Evolutionary conservation across 2,888 invertebrate genomes (phyloP), one percentile per base, ranked within the genome.

Genomic region (Pseudoips prasinana): DNA sequence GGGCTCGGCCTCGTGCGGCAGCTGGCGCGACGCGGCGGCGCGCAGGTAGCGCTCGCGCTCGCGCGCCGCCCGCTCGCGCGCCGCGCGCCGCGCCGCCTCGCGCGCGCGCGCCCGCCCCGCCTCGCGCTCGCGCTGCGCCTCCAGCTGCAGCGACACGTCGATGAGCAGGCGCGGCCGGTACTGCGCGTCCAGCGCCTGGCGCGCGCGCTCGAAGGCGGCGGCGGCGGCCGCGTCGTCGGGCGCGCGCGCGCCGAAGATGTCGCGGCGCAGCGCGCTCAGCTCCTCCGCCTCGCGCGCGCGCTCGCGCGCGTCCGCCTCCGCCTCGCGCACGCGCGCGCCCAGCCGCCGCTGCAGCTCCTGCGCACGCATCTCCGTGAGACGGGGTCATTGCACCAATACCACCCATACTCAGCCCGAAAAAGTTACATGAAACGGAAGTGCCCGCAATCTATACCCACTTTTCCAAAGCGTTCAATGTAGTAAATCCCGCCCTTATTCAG

Each of bases 291-390:
- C 99, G 62, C 93, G 94, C 63, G 93, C 93, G 8, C 98, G 90
- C 86, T 99, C 99, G 59, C 96, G 92, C 26, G 93, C 94, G 82
- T 99, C 99, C 4, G 92, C 90, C 75, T 98, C 97, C 3, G 97
- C 95, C 84, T 99, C 99, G 52, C 96, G 93, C 49, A 98, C 96
- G 49, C 98, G 91, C 70, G 97, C 97, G 19, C 95, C 94, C 35
- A 98, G 90, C n/a, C 98, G 92, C 43, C 96, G 92, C 73, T 95
- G 95, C 51, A 99, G 87, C 75, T 97, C 97, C 71, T 96, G 8
- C 7, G 4, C 2, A 28, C 38, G 18, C 18, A 38, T n/a, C n/a
- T n/a, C n/a, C n/a, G n/a, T n/a, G n/a, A n/a, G n/a, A n/a, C n/a
- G n/a, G n/a, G n/a, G n/a, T n/a, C n/a, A n/a, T n/a, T n/a, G n/a